Percentiles rank a stretch among this genome's conserved stretches.
Conservation (phyloP, 1,140 invertebrate species). For the Tetraneura akinire region DNA sequence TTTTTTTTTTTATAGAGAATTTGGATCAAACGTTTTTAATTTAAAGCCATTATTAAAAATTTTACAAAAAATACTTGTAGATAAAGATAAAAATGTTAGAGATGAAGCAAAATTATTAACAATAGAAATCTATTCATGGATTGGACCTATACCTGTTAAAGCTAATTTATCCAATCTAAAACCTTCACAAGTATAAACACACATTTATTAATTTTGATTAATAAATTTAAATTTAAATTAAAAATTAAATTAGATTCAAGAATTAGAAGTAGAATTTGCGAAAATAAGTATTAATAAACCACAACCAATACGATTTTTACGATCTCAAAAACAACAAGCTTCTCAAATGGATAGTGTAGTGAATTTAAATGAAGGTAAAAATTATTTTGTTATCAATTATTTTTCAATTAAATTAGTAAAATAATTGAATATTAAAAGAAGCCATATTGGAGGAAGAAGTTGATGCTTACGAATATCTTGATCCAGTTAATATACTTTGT, state of each 20-base stretch:
- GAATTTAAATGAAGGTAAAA: slow-evolving; percentile 60
- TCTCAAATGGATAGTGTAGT: slow-evolving; percentile 64
- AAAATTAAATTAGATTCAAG: slow-evolving; percentile 70
- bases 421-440: slow-evolving; percentile 25
- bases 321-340: slow-evolving; percentile 85
- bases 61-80: slow-evolving; percentile 79
- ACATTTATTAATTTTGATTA: neutral
- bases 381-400: neutral
- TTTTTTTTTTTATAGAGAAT: slow-evolving; percentile 65
- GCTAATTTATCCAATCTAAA: slow-evolving; percentile 84
- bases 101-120: slow-evolving; percentile 88
- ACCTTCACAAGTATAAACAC: slow-evolving; percentile 69
- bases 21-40: slow-evolving; percentile 88
- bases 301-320: slow-evolving; percentile 75
- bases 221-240: slow-evolving; percentile 13
- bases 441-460: slow-evolving; percentile 63
- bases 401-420: neutral
- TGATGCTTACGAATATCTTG: slow-evolving; percentile 80
- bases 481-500: slow-evolving; percentile 89
- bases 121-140: slow-evolving; percentile 91
- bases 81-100: slow-evolving; percentile 88
- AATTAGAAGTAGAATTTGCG: slow-evolving; percentile 86
- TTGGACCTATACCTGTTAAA: slow-evolving; percentile 77
- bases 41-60: slow-evolving; percentile 90
- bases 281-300: slow-evolving; percentile 73